These are phyloP conservation scores for Blera fallax DNA, from an alignment of 2,888 invertebrate species.

Conservation along the genomic window DNA sequence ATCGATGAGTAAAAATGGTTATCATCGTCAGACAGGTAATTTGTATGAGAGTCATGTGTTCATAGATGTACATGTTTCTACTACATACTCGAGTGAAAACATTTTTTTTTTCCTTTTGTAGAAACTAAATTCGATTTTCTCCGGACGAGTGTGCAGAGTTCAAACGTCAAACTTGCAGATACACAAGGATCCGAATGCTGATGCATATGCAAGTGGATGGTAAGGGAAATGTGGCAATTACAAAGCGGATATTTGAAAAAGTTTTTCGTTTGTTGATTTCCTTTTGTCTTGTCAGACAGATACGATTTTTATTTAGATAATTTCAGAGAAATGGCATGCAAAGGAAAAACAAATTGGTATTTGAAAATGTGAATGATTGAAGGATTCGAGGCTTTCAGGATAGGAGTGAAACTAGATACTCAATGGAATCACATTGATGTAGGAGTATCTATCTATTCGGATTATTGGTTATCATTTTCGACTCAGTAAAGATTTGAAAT, in stretches of 20 bases:
- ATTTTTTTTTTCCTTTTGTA: too few relatives aligned
- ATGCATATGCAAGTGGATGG: neutral
- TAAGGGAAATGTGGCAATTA: slow-evolving; percentile 2
- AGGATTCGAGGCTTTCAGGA: too few relatives aligned
- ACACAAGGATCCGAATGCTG: neutral
- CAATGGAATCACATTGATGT: neutral
- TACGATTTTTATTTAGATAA: neutral
- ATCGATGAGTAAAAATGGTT: neutral
- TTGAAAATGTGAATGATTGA: neutral
- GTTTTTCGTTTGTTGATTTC: slow-evolving; percentile 4
- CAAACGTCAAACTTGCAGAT: slow-evolving; percentile 15
- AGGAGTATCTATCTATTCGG: too few relatives aligned
- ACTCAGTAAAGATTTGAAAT: too few relatives aligned
- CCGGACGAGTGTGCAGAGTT: slow-evolving; percentile 25
- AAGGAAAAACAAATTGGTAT: neutral
- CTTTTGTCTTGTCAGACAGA: neutral
- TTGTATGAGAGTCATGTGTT: neutral
- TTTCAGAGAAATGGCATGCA: neutral
- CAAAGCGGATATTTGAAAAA: slow-evolving; percentile 36
- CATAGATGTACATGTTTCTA: neutral
- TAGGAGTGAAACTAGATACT: neutral
- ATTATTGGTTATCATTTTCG: too few relatives aligned
- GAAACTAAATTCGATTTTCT: slow-evolving; percentile 26
- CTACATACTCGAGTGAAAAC: neutral
- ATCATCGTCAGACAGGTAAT: neutral